Evolutionary conservation across 1,140 invertebrate species (phyloP).

Genomic region (Pseudachorutes palmiensis): DNA sequence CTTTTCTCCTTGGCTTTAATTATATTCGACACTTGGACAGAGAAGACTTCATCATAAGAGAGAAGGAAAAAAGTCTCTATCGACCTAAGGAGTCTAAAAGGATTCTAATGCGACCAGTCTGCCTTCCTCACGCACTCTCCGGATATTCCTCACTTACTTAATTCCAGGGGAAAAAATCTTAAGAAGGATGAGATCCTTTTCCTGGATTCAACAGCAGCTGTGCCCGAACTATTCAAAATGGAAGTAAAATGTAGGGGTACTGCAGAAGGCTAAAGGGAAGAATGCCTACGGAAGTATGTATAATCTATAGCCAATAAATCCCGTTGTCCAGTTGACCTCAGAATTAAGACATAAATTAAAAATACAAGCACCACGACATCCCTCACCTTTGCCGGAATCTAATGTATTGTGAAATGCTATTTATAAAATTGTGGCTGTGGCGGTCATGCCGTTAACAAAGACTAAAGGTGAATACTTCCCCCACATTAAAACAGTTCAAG

Average conservation of each 20-base stretch:
- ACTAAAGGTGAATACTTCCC: too few relatives aligned
- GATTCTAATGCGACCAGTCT: neutral
- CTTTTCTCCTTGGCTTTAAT: slow-evolving; percentile 34
- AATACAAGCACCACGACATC: too few relatives aligned
- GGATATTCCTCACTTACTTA: too few relatives aligned
- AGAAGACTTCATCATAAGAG: slow-evolving; percentile 35
- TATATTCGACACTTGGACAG: slow-evolving; percentile 37
- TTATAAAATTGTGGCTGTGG: neutral
- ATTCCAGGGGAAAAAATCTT: neutral
- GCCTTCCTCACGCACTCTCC: slow-evolving; percentile 1
- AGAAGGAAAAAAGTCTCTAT: slow-evolving; percentile 19
- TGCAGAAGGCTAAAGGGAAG: too few relatives aligned
- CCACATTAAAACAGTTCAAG: neutral
- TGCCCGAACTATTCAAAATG: too few relatives aligned
- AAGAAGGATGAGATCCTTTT: neutral
- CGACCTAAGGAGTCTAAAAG: slow-evolving; percentile 4
- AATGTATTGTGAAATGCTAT: slow-evolving; percentile 2
- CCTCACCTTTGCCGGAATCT: neutral
- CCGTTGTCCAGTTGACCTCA: too few relatives aligned
- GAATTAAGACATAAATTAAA: too few relatives aligned
- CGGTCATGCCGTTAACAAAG: too few relatives aligned
- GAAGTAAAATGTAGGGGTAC: too few relatives aligned
- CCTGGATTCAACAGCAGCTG: too few relatives aligned
- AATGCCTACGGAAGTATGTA: too few relatives aligned
- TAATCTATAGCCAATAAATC: too few relatives aligned